Base-by-base conservation (phyloP, 2,797 vertebrate species). In the Melanotaenia boesemani region DNA sequence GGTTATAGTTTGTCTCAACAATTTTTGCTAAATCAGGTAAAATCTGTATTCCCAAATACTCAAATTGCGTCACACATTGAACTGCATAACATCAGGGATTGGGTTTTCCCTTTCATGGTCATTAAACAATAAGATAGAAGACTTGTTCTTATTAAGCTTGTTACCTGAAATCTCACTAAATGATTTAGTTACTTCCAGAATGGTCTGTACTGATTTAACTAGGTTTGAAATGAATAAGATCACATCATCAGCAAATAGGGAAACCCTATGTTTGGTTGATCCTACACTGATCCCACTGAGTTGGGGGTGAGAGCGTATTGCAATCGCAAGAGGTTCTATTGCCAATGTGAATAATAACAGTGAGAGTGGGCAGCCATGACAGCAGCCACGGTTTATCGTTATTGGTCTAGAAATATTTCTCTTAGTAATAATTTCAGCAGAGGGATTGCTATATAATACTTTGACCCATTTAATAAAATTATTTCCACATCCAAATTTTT, bases 381-480 rank as follows among this genome's bases (percentile, higher is more conserved):
- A 18, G 15, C 44, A 48, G 0, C 30, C 57, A n/a, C 16, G 37
- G 6, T 24, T 60, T 1, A 60, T 69, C 30, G 18, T 5, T 4
- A 60, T 37, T 24, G 56, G 13, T 3, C 12, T 26, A 0, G n/a
- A 50, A 10, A 69, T 24, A 24, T 24, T 26, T 36, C 8, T 62
- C 5, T 70, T 60, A 26, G 9, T 36, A 7, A 67, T 4, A 2
- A 69, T 59, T 59, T 58, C 56, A 22, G 56, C 57, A 11, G 12
- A 22, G 6, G n/a, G 28, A 52, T 28, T 52, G 7, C 37, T 24
- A 36, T 54, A 70, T 2, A 62, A 4, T 39, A 54, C 13, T 20
- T 30, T 39, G 12, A 70, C 12, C 18, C 24, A 70, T 41, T 54
- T 70, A 7, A 52, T 61, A 18, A 69, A 36, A 10, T 50, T 37